These are phyloP conservation scores for Burhinus bistriatus DNA, from an alignment of 2,113 vertebrate species.

Conservation along the genomic window DNA sequence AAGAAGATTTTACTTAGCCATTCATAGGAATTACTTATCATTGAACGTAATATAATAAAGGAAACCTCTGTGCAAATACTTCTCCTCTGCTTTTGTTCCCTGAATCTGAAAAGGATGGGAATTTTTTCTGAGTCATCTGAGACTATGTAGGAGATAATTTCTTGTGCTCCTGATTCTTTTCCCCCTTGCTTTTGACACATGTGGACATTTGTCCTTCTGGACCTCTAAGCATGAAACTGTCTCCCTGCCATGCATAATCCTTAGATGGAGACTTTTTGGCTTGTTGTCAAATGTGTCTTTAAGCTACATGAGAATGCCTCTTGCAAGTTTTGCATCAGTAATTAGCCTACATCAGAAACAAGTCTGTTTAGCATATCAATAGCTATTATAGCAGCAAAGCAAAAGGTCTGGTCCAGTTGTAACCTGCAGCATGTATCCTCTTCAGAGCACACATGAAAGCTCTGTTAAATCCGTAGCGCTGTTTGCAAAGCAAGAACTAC, in stretches of 20 bases:
- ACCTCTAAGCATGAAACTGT: background rate
- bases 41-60: background rate
- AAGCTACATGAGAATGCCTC: background rate
- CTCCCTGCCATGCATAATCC: background rate
- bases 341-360: background rate
- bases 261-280: background rate
- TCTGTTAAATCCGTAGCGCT: background rate
- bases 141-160: background rate
- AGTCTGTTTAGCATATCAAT: background rate
- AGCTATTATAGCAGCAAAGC: background rate
- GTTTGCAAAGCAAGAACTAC: background rate
- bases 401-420: background rate
- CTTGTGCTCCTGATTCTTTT: background rate
- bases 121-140: background rate
- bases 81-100: background rate
- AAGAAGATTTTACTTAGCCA: background rate
- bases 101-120: background rate
- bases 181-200: background rate
- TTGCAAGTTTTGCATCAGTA: background rate
- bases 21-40: background rate
- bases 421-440: background rate
- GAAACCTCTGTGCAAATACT: background rate
- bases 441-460: rapidly evolving
- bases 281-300: background rate
- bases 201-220: background rate